Percentiles rank a stretch among this genome's conserved stretches.
These are phyloP conservation scores for Ptychochromis oligacanthus DNA, from an alignment of 2,113 vertebrate genomes.

Conservation along the genomic window DNA sequence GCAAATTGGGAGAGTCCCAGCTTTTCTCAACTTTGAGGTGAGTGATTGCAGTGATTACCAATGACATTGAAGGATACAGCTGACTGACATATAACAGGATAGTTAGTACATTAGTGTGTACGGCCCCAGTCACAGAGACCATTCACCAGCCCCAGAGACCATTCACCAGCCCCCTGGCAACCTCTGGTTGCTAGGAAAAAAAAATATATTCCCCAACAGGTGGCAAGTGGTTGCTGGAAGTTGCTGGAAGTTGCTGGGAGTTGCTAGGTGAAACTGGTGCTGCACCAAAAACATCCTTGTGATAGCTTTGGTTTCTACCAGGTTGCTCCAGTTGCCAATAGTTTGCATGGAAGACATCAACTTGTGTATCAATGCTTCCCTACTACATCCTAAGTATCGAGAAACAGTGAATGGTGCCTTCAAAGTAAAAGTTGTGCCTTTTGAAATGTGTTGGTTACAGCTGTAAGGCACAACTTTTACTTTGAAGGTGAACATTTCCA, in stretches of 20 bases:
- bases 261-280: fast-evolving
- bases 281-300: neutral
- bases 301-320: neutral
- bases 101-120: neutral
- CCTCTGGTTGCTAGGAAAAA: fast-evolving
- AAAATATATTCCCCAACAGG: neutral
- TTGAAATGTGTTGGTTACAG: too few species aligned
- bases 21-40: too few species aligned
- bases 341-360: neutral
- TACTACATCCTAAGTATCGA: too few species aligned
- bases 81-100: too few species aligned
- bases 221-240: neutral
- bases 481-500: too few species aligned
- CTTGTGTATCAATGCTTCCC: too few species aligned
- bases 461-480: too few species aligned
- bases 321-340: fast-evolving
- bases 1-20: fast-evolving
- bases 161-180: neutral
- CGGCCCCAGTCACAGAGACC: neutral
- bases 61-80: neutral
- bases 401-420: too few species aligned
- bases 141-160: too few species aligned
- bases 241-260: neutral
- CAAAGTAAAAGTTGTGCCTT: too few species aligned
- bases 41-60: neutral